Evolutionary conservation across 2,888 invertebrate genomes (phyloP), one percentile per base, ranked within the genome.

Genomic region (Oeneis ivallda): DNA sequence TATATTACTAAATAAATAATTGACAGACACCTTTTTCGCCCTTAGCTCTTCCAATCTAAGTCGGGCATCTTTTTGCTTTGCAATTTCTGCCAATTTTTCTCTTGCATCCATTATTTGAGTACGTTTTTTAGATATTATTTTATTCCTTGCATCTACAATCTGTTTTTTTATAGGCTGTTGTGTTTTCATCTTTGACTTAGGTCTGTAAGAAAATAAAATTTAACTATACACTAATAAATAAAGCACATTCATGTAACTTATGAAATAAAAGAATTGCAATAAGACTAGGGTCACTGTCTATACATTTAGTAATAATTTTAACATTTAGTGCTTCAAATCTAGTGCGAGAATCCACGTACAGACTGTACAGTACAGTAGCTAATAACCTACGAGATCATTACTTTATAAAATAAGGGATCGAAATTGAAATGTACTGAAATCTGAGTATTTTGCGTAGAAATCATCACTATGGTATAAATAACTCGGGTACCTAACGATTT

Each of bases 101-200:
- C 97, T 92, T 0, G 97, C 97, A 92, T 97, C 97, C 0, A 93
- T 93, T 34, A 97, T 94, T 76, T 94, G 95, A 57, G 93, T 93
- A 58, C 96, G 93, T 79, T 96, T 96, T 77, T 96, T 96, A 57
- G 94, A 94, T 72, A 96, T 95, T 49, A 97, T 95, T 85, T 95
- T 96, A 72, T 95, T 93, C 58, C 97, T 93, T 17, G 96, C 97
- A 91, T 97, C 97, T 52, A 78, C 76, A 19, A 75, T 80, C 34
- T 66, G 67, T 69, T 75, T 80, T 37, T 68, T 70, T 32, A 69
- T 74, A 63, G 68, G 58, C 50, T 64, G 56, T 57, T 68, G 76
- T 65, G 75, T 81, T 59, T 76, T 74, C 49, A 65, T 62, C 52
- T 72, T 75, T 34, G 60, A 71, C 53, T 70, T 64, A 61, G 70